Percentiles rank a stretch among this genome's conserved stretches.
These are phyloP conservation scores for Cepaea nemoralis DNA, from an alignment of 1,140 invertebrate genomes.

Conservation along the genomic window DNA sequence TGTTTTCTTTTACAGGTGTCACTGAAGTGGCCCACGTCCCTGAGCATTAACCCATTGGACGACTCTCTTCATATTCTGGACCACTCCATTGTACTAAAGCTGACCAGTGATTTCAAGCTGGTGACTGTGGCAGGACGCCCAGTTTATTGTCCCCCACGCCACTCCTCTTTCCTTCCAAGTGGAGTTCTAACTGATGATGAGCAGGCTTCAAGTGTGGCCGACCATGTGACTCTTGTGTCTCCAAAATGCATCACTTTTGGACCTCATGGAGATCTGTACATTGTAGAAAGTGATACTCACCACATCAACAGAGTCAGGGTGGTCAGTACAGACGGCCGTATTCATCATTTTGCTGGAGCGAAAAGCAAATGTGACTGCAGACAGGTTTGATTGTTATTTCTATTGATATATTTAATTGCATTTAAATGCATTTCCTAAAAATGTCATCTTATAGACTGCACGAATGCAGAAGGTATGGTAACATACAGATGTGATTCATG, in stretches of 20 bases:
- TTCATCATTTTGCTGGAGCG: conserved; percentile 90
- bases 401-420: neutral
- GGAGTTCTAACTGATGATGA: conserved; percentile 65
- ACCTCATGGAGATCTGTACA: conserved; percentile 91
- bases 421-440: neutral
- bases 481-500: too few relatives aligned
- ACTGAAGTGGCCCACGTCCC: conserved; percentile 92
- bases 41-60: conserved; percentile 93
- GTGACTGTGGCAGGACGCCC: conserved; percentile 93
- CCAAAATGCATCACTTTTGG: conserved; percentile 93
- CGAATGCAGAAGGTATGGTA: too few relatives aligned
- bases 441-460: too few relatives aligned
- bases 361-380: conserved; percentile 95
- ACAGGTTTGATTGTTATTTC: conserved; percentile 67
- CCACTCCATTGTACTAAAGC: conserved; percentile 92
- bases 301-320: conserved; percentile 89
- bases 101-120: conserved; percentile 89
- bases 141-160: conserved; percentile 86
- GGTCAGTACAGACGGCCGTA: conserved; percentile 92
- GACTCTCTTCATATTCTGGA: conserved; percentile 95
- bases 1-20: conserved; percentile 78
- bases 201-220: conserved; percentile 63
- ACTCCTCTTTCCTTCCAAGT: conserved; percentile 53
- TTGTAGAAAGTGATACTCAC: conserved; percentile 92
- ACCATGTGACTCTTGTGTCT: conserved; percentile 88